Evolutionary conservation across 2,888 invertebrate genomes (phyloP).

Genomic region (Sarcophaga rosellei): DNA sequence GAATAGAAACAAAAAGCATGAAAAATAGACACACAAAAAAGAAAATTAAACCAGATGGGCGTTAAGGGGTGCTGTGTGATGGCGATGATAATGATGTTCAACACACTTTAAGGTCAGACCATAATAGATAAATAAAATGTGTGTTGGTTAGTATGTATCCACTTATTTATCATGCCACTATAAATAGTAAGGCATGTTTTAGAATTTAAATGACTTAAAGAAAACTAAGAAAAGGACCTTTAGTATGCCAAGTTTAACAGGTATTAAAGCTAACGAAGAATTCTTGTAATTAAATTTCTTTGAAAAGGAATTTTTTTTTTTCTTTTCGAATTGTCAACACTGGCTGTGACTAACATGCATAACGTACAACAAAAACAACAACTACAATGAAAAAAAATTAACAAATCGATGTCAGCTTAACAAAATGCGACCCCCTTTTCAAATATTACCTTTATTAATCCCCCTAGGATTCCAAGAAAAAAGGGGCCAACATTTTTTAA

Average conservation of each 20-base stretch:
- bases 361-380: background rate
- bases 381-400: constrained; percentile 16
- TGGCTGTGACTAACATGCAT: background rate
- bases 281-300: background rate
- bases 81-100: background rate
- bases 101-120: background rate
- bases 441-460: constrained; percentile 24
- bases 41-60: background rate
- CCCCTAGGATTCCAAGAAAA: background rate
- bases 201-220: background rate
- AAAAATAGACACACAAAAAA: too few relatives aligned
- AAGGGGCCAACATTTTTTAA: constrained; percentile 3
- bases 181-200: background rate
- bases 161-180: background rate
- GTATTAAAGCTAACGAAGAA: background rate
- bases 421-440: constrained; percentile 11
- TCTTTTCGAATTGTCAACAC: background rate
- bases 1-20: background rate
- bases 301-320: too few relatives aligned
- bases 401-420: constrained; percentile 55
- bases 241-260: background rate
- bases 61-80: background rate
- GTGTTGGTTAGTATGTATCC: background rate
- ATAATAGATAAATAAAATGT: background rate
- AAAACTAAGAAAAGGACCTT: background rate